Conservation (phyloP, 2,113 vertebrate genomes). For the Gallinago paraguaiae region DNA sequence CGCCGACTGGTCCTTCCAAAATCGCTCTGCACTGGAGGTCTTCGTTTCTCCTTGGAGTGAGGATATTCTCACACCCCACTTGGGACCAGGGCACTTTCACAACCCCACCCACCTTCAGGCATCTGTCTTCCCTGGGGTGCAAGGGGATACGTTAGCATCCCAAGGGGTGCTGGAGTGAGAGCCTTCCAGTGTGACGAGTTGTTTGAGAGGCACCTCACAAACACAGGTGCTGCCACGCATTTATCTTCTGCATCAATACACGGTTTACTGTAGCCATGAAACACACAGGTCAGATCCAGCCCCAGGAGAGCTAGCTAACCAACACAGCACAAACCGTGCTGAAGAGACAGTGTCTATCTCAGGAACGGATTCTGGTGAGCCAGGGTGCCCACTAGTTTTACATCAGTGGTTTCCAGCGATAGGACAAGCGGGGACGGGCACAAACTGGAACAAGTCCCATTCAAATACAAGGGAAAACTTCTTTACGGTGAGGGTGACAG, state of each 20-base stretch:
- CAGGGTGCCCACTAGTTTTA: background rate
- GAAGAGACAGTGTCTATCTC: background rate
- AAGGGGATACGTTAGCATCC: background rate
- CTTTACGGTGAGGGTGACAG: too few species aligned
- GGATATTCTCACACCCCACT: background rate
- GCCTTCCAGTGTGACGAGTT: background rate
- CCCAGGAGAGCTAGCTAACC: background rate
- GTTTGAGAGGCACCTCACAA: background rate
- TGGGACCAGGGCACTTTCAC: accelerated
- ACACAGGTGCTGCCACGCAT: background rate
- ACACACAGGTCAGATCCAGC: background rate
- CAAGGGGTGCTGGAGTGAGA: accelerated
- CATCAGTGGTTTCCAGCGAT: background rate
- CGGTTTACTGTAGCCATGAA: background rate
- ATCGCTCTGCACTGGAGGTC: background rate
- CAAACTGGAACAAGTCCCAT: too few species aligned
- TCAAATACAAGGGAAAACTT: too few species aligned
- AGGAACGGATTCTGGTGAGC: background rate
- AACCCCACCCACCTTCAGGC: background rate
- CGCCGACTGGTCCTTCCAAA: background rate
- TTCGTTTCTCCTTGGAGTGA: accelerated
- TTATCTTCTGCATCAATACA: background rate
- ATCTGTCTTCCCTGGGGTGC: accelerated
- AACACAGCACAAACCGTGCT: background rate
- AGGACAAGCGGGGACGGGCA: too few species aligned